Evolutionary conservation across 2,888 invertebrate genomes (phyloP).

Genomic region (Neoaliturus tenellus): DNA sequence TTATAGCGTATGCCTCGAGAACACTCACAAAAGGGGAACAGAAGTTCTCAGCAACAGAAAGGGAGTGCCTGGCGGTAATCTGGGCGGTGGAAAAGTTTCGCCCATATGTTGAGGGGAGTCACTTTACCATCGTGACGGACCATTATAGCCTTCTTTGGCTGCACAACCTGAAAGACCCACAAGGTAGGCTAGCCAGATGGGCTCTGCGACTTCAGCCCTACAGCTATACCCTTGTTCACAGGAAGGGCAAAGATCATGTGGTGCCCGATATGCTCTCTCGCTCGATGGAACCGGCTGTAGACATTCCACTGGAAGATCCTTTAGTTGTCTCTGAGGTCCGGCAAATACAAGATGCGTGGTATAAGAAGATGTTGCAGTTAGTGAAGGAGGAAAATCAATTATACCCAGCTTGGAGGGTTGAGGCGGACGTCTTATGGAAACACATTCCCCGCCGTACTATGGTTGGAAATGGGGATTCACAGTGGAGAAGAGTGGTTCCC

Average conservation of each 20-base stretch:
- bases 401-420: no score
- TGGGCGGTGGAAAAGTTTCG: constrained; percentile 59
- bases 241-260: neutral
- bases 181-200: constrained; percentile 65
- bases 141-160: constrained; percentile 63
- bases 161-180: constrained; percentile 62
- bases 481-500: neutral
- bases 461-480: no score
- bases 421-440: no score
- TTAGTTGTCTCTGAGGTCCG: no score
- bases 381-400: no score
- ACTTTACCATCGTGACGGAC: constrained; percentile 67
- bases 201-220: constrained; percentile 35
- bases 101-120: constrained; percentile 64
- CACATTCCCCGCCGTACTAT: no score
- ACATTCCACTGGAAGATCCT: no score
- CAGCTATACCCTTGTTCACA: neutral
- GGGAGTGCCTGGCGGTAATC: constrained; percentile 60
- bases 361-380: no score
- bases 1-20: constrained; percentile 65
- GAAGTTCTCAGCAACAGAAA: constrained; percentile 60
- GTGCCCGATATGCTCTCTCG: neutral
- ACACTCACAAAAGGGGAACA: constrained; percentile 60
- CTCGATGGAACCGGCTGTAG: neutral
- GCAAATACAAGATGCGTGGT: neutral